Conservation (phyloP, 2,797 vertebrate genomes). For the Falco biarmicus region DNA sequence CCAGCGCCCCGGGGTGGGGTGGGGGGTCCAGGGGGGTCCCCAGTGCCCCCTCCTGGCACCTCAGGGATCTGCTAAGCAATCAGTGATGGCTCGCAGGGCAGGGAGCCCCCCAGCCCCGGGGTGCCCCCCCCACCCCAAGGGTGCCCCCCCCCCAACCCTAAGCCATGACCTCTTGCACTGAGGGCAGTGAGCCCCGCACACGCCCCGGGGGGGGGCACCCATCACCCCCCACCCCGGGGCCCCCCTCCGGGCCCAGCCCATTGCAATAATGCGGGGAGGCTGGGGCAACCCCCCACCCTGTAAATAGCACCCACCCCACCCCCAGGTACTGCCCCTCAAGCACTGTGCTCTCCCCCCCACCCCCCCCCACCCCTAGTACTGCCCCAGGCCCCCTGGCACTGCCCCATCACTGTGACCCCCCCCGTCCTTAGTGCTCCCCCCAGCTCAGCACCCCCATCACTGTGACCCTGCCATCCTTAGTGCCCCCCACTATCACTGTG, state of each 20-base stretch:
- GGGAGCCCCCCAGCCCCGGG: no score
- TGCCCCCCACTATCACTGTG: not conserved
- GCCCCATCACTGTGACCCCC: not conserved
- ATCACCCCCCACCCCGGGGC: not conserved
- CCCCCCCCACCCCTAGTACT: not conserved
- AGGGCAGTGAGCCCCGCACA: not conserved
- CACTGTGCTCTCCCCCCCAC: not conserved
- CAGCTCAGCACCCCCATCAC: no score
- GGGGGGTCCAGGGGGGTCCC: not conserved
- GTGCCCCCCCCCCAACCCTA: no score
- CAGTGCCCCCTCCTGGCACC: not conserved
- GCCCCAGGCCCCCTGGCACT: no score
- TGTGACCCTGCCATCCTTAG: not conserved
- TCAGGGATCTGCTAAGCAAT: slow-evolving; percentile 46
- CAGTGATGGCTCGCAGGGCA: not conserved
- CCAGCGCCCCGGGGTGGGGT: not conserved
- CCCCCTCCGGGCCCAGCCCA: not conserved
- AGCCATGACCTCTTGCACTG: slow-evolving; percentile 1
- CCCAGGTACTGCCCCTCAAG: not conserved
- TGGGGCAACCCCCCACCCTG: not conserved
- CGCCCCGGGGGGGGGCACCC: not conserved
- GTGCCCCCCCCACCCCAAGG: no score
- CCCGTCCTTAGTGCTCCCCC: no score
- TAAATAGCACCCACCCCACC: not conserved
- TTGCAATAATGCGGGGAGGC: not conserved